These are phyloP conservation scores for Pseudachorutes palmiensis DNA, from an alignment of 1,140 invertebrate genomes.

Conservation along the genomic window DNA sequence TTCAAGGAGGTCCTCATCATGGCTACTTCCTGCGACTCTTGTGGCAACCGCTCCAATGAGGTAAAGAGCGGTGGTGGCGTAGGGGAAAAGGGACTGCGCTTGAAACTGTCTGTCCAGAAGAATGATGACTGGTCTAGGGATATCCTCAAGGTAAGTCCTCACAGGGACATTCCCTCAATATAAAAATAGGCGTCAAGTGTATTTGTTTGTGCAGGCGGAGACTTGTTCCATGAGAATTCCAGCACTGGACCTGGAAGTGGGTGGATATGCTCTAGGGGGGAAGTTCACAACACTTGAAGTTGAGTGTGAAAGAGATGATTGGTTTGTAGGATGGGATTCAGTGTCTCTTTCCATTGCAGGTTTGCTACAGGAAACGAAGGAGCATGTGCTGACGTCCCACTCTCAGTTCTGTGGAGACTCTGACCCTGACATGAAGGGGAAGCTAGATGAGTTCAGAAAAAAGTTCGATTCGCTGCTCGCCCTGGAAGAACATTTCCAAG, in stretches of 20 bases:
- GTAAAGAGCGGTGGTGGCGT: conserved; percentile 91
- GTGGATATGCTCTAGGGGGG: conserved; percentile 74
- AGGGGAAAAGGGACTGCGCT: conserved; percentile 68
- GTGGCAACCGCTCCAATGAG: conserved; percentile 85
- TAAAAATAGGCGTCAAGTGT: conserved; percentile 1
- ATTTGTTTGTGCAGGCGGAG: conserved; percentile 61
- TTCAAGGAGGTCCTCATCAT: conserved; percentile 98
- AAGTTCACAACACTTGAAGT: conserved; percentile 93
- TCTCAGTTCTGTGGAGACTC: conserved; percentile 59
- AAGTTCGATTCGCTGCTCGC: conserved; percentile 63
- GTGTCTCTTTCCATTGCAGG: conserved; percentile 39
- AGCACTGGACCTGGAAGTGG: conserved; percentile 80
- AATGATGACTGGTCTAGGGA: conserved; percentile 80
- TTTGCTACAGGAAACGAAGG: conserved; percentile 57
- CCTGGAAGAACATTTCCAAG: conserved; percentile 55
- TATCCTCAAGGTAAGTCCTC: conserved; percentile 69
- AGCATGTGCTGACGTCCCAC: conserved; percentile 52
- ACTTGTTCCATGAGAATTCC: conserved; percentile 81
- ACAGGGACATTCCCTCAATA: not conserved
- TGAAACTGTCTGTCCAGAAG: conserved; percentile 64
- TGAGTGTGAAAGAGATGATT: conserved; percentile 11
- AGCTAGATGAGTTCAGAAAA: conserved; percentile 56
- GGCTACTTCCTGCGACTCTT: conserved; percentile 84
- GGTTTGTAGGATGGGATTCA: not conserved
- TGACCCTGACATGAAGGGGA: conserved; percentile 46